Conservation (phyloP, 2,888 invertebrate genomes). For the Ormyrus nitidulus region DNA sequence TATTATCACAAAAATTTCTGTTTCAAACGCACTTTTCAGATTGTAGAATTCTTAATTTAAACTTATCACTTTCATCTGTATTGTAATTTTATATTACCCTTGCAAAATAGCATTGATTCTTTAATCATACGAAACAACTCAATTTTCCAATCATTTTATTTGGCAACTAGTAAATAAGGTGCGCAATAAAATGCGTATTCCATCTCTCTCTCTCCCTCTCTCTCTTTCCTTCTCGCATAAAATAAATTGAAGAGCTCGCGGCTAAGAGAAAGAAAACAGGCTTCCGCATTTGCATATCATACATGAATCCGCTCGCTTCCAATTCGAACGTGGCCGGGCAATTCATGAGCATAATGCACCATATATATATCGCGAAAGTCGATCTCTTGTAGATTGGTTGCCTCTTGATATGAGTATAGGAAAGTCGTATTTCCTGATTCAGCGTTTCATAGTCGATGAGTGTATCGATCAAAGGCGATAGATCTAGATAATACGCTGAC, state of each 20-base stretch:
- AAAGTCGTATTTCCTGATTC: conserved; percentile 40
- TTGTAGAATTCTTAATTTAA: too few relatives aligned
- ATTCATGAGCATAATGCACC: background rate
- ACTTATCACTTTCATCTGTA: too few relatives aligned
- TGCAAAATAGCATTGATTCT: background rate
- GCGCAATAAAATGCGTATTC: background rate
- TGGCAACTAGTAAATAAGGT: background rate
- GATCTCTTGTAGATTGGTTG: conserved; percentile 9
- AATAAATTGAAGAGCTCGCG: conserved; percentile 8
- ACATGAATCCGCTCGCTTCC: background rate
- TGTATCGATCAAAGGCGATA: conserved; percentile 3
- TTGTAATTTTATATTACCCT: too few relatives aligned
- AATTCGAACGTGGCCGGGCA: background rate
- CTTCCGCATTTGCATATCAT: background rate
- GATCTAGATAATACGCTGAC: conserved; percentile 30
- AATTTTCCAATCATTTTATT: conserved; percentile 1
- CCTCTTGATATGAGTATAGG: background rate
- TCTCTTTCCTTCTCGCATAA: too few relatives aligned
- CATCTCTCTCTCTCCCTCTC: too few relatives aligned
- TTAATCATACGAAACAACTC: conserved; percentile 1
- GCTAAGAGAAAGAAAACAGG: background rate
- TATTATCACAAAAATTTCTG: too few relatives aligned
- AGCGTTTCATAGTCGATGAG: background rate
- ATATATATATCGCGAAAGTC: conserved; percentile 37
- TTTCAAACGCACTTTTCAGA: too few relatives aligned